Conservation (phyloP, 2,797 vertebrate species). For the Micrastur ruficollis region DNA sequence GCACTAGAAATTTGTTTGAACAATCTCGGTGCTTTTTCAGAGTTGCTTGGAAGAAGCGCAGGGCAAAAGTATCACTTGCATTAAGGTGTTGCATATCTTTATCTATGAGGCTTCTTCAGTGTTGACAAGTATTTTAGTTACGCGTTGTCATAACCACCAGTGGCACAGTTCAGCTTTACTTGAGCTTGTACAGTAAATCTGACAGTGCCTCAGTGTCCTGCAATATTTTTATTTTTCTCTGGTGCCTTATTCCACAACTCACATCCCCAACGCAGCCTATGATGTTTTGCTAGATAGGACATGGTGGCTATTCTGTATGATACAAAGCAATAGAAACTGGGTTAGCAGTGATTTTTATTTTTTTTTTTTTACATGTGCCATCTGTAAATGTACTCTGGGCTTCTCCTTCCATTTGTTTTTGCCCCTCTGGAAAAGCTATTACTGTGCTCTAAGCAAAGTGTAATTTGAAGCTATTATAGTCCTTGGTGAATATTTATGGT, state of each 20-base stretch:
- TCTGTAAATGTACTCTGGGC: not conserved
- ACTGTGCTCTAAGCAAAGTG: not conserved
- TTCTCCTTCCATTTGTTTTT: not conserved
- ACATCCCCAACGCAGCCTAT: rapidly evolving
- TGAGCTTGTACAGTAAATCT: not conserved
- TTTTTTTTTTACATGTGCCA: not conserved
- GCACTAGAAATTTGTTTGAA: not conserved
- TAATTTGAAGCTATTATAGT: not conserved
- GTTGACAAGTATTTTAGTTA: not conserved
- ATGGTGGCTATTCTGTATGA: rapidly evolving
- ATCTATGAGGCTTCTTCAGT: not conserved
- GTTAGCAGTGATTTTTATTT: not conserved
- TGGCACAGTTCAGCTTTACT: not conserved
- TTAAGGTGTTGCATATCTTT: not conserved
- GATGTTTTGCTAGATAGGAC: not conserved
- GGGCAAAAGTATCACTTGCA: not conserved
- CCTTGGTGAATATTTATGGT: not conserved
- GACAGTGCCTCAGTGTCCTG: not conserved
- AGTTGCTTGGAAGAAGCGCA: not conserved
- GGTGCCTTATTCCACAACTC: not conserved
- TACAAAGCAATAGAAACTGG: not conserved
- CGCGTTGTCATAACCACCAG: not conserved
- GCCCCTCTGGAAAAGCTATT: not conserved
- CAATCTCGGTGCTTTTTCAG: not conserved
- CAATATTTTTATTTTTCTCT: not conserved